Base-by-base conservation (phyloP, 2,888 invertebrate species). In the Lamellibrachia columna region DNA sequence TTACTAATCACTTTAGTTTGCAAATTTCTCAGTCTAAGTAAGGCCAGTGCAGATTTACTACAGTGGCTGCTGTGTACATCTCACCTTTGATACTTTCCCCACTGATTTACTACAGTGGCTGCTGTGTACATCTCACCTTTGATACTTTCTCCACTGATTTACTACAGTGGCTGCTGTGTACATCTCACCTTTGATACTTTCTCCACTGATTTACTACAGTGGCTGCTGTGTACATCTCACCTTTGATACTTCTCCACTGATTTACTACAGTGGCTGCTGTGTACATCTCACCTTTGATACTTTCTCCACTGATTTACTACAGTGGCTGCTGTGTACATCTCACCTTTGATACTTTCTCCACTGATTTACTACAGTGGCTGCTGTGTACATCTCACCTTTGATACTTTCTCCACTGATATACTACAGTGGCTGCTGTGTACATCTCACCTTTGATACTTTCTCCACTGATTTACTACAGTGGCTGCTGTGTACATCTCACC, bases 401-500 rank as follows among this genome's bases (percentile, higher is more conserved):
- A 98, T 7, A 98, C 98, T 96, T 98, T 98, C 55, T 98, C 98
- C 0, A 99, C 98, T 94, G n/a, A n/a, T n/a, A n/a, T 40, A 40
- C 40, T 40, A 40, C 40, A 40, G 28, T 98, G 0, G 99, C 98
- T 95, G 98, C 97, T 7, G 98, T 98, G 98, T 99, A 99, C 22
- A 75, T 75, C 96, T 98, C 97, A 95, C 98, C 97, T 98, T 97
- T 53, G 98, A 98, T 7, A 98, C 98, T 96, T 98, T 98, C 55
- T 98, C 98, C 0, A 99, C 98, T 94, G 40, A 40, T 40, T 40
- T 40, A 40, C 40, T 40, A 40, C 40, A 40, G 28, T 98, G 0
- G 99, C 98, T 95, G 98, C 97, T 7, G 98, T 98, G 98, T 99
- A 99, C 22, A 75, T 75, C 96, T 98, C 97, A 95, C 98, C 97